Conservation (phyloP, 2,113 vertebrate genomes). For the Cyphotilapia sp. region DNA sequence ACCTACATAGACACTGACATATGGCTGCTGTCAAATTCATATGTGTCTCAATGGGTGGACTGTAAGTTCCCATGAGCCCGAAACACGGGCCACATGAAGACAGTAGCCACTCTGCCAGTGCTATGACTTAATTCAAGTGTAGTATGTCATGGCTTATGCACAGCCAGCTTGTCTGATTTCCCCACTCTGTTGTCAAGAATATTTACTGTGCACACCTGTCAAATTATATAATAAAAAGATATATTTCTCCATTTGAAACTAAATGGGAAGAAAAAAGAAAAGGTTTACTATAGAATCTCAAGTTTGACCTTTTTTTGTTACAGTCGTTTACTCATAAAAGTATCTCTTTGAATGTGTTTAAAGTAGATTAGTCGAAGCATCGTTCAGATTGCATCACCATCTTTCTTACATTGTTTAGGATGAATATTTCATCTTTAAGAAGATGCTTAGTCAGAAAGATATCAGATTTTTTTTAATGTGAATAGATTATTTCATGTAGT, state of each 20-base stretch:
- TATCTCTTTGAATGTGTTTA: background rate
- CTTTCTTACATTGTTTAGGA: slow-evolving; percentile 11
- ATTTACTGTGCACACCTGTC: slow-evolving; percentile 14
- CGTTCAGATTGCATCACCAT: background rate
- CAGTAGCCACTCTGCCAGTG: background rate
- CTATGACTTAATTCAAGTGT: background rate
- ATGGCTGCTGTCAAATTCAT: slow-evolving; percentile 17
- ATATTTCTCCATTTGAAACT: background rate
- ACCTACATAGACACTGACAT: background rate
- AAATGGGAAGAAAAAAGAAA: background rate
- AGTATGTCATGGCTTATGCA: background rate
- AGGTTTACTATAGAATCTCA: background rate
- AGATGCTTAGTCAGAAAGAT: slow-evolving; percentile 7
- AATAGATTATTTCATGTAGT: slow-evolving; percentile 31
- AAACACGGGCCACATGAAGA: background rate
- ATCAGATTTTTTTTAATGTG: slow-evolving; percentile 27
- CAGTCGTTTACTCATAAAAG: background rate
- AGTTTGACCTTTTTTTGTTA: background rate
- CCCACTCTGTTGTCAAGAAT: background rate
- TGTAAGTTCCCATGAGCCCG: background rate
- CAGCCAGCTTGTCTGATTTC: background rate
- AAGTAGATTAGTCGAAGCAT: background rate
- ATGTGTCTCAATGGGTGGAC: background rate
- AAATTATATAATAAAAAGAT: slow-evolving; percentile 7
- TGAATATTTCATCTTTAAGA: slow-evolving; percentile 15